Evolutionary conservation across 2,797 vertebrate genomes (phyloP), one percentile per base, ranked within the genome.

Genomic region (Glossophaga mutica): DNA sequence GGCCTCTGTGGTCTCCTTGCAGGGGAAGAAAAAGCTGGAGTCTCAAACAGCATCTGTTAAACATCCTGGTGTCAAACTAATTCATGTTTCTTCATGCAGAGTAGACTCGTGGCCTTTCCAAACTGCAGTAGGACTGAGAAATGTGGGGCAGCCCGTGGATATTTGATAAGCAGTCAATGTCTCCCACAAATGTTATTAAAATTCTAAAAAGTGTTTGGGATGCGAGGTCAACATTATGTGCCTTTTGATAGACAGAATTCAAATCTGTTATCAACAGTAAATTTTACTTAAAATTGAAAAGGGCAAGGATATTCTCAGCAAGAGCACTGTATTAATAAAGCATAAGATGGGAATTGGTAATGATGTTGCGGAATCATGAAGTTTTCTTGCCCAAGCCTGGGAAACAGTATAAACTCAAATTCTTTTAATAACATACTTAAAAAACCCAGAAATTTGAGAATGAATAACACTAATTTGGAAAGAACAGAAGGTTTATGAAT

Each of bases 401-500:
- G 65, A 90, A 90, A 67, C 3, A 32, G 24, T 29, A 34, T 44
- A 22, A 83, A 15, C 37, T 55, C 57, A 91, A 84, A 81, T 4
- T 78, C 48, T 79, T 82, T 84, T 67, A 44, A 85, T 85, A 90
- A 22, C 21, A 48, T 32, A 46, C 3, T 71, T 68, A 32, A 55
- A 71, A 79, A 59, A 70, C 9, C 11, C 37, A 71, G 24, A 16
- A 55, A 12, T 94, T 78, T 79, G 32, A 91, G 50, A 52, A 74
- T 68, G 22, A 88, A 32, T 70, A 87, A 77, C 19, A 87, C 22
- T 37, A 91, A 55, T 57, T 57, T 93, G 46, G 71, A 84, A 94
- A 79, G 57, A 84, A 81, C 46, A 94, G 62, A 94, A 90, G 22
- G 73, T 90, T 95, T 95, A 39, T 96, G 12, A 96, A 83, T 92